phyloP scores from a whole-genome alignment of 2,113 vertebrate species.

The Varanus komodoensis region DNA sequence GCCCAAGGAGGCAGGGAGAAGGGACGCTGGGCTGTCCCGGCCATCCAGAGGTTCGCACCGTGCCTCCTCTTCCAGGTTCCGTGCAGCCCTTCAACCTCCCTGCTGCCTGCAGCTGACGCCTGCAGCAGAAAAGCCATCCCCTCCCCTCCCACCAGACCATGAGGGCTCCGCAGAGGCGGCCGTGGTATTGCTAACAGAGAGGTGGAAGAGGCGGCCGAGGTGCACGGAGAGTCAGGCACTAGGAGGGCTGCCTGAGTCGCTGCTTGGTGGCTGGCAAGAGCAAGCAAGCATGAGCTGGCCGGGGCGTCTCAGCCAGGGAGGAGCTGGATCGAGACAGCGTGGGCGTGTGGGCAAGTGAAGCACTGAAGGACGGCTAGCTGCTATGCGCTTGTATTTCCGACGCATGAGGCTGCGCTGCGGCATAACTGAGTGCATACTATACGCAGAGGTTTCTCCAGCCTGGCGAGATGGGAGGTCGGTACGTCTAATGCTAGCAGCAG shows the following conservation, averaged over 20 bases:
- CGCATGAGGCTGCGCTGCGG: constrained; percentile 80
- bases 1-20: background rate
- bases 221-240: constrained; percentile 45
- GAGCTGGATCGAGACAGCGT: constrained; percentile 43
- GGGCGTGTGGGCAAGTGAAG: constrained; percentile 69
- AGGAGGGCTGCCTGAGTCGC: constrained; percentile 59
- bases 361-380: constrained; percentile 66
- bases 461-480: constrained; percentile 32
- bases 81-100: constrained; percentile 31
- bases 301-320: constrained; percentile 51
- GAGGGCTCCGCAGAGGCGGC: background rate
- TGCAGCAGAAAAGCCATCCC: background rate
- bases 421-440: constrained; percentile 71
- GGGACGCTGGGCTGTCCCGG: constrained; percentile 26
- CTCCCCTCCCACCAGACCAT: background rate
- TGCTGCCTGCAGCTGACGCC: background rate
- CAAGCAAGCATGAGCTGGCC: constrained; percentile 67
- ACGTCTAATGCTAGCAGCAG: constrained; percentile 56
- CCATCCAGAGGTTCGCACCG: constrained; percentile 23
- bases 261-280: constrained; percentile 57
- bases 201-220: constrained; percentile 10
- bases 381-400: constrained; percentile 69
- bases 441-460: constrained; percentile 70
- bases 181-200: constrained; percentile 54
- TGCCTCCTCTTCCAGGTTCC: constrained; percentile 24